phyloP scores from a whole-genome alignment of 2,888 invertebrate species.

The Caradrina kadenii region DNA sequence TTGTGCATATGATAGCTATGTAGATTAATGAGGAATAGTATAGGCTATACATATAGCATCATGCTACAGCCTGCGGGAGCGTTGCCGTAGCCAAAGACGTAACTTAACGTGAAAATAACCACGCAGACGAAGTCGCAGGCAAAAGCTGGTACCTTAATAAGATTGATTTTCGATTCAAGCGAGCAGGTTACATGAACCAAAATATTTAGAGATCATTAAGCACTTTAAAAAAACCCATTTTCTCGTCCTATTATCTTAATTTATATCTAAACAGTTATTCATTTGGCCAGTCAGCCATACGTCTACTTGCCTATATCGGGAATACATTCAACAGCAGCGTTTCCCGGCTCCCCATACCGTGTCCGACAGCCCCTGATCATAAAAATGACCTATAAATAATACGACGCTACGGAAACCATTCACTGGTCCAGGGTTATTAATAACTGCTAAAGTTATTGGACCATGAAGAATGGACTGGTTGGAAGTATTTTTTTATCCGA shows the following conservation, averaged over 20 bases:
- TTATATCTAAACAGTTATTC: slow-evolving; percentile 23
- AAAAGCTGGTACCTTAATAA: background rate
- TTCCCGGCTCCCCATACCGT: slow-evolving; percentile 35
- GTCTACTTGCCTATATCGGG: slow-evolving; percentile 42
- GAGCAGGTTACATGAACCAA: background rate
- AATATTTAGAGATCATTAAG: background rate
- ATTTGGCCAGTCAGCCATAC: slow-evolving; percentile 19
- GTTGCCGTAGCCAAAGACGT: too few relatives aligned
- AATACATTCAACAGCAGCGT: slow-evolving; percentile 52
- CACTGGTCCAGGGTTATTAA: slow-evolving; percentile 60
- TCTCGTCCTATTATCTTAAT: slow-evolving; percentile 9
- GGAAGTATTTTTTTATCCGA: background rate
- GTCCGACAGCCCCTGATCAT: slow-evolving; percentile 56
- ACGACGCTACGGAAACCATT: slow-evolving; percentile 65
- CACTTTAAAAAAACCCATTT: slow-evolving; percentile 11
- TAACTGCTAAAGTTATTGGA: slow-evolving; percentile 51
- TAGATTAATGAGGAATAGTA: too few relatives aligned
- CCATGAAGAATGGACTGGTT: slow-evolving; percentile 16
- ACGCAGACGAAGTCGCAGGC: too few relatives aligned
- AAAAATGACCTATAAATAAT: slow-evolving; percentile 73
- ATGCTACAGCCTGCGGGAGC: too few relatives aligned
- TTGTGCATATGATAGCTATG: too few relatives aligned
- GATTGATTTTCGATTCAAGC: slow-evolving; percentile 1
- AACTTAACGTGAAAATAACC: too few relatives aligned
- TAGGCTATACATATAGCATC: too few relatives aligned